Evolutionary conservation across 2,113 vertebrate species (phyloP).

Genomic region (Lycaon pictus): DNA sequence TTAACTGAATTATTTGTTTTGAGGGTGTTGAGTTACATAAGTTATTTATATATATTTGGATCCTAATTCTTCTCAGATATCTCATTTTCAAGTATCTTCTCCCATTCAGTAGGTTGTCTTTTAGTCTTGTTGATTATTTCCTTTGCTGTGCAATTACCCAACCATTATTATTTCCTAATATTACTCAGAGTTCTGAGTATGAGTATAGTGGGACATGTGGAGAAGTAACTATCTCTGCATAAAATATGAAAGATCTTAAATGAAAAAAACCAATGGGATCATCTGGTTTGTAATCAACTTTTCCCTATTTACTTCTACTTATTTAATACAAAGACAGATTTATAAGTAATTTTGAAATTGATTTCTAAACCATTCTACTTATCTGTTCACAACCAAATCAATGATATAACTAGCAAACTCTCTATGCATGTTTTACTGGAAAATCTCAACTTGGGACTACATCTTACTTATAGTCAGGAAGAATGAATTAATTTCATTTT

Average conservation of each 20-base stretch:
- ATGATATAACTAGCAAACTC: background rate
- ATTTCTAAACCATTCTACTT: slow-evolving; percentile 22
- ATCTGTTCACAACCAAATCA: background rate
- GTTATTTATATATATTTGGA: background rate
- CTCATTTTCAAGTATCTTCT: background rate
- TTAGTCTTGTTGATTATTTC: background rate
- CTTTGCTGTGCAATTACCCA: background rate
- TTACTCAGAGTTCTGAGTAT: background rate
- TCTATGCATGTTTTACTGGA: background rate
- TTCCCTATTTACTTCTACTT: background rate
- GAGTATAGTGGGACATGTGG: background rate
- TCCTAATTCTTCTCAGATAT: background rate
- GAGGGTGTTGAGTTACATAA: background rate
- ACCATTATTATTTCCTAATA: background rate
- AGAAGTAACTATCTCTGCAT: background rate
- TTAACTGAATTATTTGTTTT: background rate
- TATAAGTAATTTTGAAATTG: slow-evolving; percentile 32
- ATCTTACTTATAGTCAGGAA: slow-evolving; percentile 16
- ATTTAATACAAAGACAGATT: background rate
- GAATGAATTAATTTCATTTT: slow-evolving; percentile 9
- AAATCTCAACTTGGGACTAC: background rate
- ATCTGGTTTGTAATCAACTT: background rate
- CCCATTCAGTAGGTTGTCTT: background rate
- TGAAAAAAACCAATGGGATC: background rate
- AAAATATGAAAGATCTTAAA: slow-evolving; percentile 3